Base-by-base conservation (phyloP, 2,797 vertebrate species). In the Cichlasoma orientale region DNA sequence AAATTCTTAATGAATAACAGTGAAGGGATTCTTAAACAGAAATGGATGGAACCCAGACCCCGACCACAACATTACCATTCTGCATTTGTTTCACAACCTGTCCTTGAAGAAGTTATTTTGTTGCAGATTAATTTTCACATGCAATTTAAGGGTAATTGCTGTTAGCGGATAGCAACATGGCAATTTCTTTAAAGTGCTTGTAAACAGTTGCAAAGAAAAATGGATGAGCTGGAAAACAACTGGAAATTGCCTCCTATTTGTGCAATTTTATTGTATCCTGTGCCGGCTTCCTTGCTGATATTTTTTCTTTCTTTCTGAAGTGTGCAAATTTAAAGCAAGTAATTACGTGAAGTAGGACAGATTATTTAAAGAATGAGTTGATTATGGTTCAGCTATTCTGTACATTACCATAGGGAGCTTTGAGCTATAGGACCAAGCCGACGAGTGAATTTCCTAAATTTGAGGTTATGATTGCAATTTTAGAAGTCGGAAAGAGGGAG, bases 111-210 rank as follows among this genome's bases (percentile, higher is more conserved):
- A 73, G 54, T 61, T 73, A 54, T 85, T 84, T 86, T 57, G 29
- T 80, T 7, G 13, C 59, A 36, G 54, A 21, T 56, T 74, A 72
- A 88, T 90, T 89, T 90, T 74, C 68, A 0, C 75, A 21, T 61
- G 10, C 78, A 80, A 50, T 86, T 84, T 71, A 58, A 79, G 74
- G 21, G 23, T 82, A 87, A 89, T 81, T 78, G 75, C 77, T 3
- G 31, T 74, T 57, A 74, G 72, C 11, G 2, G 38, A 78, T 72
- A 69, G 86, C 18, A 68, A 84, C 4, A 19, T 71, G 33, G 72
- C 56, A 38, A 44, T 78, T 84, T 79, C 19, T 21, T 2, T 47
- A 70, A 85, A 80, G 55, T 19, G 50, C 36, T 78, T 29, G 29
- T 14, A 54, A 82, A 80, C 54, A 75, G 56, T 36, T 56, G 29